Evolutionary conservation across 2,888 invertebrate genomes (phyloP).

Genomic region (Phytoseiulus persimilis): DNA sequence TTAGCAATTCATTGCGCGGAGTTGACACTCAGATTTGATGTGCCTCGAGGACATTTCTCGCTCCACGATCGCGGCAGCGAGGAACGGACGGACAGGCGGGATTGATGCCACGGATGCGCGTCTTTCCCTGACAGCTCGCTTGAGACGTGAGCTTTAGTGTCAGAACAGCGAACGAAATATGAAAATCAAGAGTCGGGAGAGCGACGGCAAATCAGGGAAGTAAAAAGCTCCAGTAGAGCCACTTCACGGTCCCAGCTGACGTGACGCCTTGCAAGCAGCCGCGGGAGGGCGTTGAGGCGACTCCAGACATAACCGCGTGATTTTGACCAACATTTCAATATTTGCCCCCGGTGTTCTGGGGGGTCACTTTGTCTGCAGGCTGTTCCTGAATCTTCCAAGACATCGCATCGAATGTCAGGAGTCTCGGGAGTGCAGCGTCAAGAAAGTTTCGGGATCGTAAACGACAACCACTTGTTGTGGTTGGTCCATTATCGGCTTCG

Average conservation of each 20-base stretch:
- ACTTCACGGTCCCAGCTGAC: neutral
- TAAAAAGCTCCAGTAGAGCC: neutral
- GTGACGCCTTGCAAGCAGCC: neutral
- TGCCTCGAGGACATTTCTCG: neutral
- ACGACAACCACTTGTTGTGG: neutral
- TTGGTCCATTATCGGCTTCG: too few relatives aligned
- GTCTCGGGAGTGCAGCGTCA: too few relatives aligned
- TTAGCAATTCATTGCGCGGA: neutral
- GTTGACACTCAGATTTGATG: neutral
- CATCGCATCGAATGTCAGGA: neutral
- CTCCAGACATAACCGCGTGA: neutral
- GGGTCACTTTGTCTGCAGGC: neutral
- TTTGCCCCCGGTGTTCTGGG: neutral
- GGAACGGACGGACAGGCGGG: neutral
- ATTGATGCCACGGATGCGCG: neutral
- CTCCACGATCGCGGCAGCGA: neutral
- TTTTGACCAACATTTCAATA: neutral
- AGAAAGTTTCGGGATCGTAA: too few relatives aligned
- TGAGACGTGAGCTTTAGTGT: neutral
- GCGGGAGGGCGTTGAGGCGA: neutral
- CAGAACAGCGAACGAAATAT: neutral
- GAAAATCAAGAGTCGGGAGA: neutral
- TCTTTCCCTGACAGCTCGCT: neutral
- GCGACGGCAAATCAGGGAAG: neutral
- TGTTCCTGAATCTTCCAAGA: too few relatives aligned